Conservation (phyloP, 2,797 vertebrate genomes). For the Argentina silus region DNA sequence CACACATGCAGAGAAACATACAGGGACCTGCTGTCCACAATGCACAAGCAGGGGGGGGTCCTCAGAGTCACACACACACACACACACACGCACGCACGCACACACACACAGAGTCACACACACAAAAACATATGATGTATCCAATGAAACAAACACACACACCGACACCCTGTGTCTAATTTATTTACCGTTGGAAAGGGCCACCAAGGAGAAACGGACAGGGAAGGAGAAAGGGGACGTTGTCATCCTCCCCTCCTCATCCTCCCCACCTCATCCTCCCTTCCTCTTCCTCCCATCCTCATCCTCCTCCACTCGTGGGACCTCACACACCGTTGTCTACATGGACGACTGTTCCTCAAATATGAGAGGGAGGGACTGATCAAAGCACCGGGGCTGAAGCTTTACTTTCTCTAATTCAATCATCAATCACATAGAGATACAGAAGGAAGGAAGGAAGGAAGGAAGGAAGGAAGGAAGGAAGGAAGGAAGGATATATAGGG, state of each 20-base stretch:
- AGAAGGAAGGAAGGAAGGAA: no score
- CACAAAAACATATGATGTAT: constrained; percentile 19
- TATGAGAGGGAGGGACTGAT: no score
- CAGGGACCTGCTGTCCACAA: constrained; percentile 59
- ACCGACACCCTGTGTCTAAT: constrained; percentile 60
- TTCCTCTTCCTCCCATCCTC: constrained; percentile 11
- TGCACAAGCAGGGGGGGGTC: background rate
- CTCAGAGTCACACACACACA: constrained; percentile 13
- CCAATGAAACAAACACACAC: constrained; percentile 36
- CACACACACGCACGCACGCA: constrained; percentile 24
- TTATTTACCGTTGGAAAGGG: constrained; percentile 71
- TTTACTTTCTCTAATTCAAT: background rate
- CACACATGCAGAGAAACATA: no score
- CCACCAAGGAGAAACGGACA: constrained; percentile 76
- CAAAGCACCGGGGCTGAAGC: no score
- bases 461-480: no score
- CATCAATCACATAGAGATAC: background rate
- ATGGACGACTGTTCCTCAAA: no score
- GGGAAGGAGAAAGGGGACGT: constrained; percentile 65
- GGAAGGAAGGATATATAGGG: no score
- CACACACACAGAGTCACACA: constrained; percentile 27
- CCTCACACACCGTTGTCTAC: background rate
- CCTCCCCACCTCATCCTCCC: constrained; percentile 12
- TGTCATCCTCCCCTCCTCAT: constrained; percentile 41
- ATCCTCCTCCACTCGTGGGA: background rate